These are phyloP conservation scores for Prostheceraeus crozeri DNA, from an alignment of 2,888 invertebrate genomes.

Conservation along the genomic window DNA sequence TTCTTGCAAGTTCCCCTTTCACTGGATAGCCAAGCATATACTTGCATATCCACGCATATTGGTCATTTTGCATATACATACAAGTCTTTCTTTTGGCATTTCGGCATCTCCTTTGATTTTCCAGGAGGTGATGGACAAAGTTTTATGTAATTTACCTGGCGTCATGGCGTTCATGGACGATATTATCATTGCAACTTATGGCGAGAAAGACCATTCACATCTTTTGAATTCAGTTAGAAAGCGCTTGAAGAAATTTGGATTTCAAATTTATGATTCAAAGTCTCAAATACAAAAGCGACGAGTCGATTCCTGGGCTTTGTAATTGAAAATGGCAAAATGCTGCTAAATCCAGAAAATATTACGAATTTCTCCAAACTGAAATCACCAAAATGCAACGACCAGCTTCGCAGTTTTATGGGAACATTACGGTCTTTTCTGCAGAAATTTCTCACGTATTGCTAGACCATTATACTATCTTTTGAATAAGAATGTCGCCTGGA, in stretches of 20 bases:
- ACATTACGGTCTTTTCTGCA: neutral
- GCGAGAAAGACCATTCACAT: too few relatives aligned
- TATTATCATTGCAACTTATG: conserved; percentile 23
- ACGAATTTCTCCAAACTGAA: too few relatives aligned
- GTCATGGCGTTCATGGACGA: conserved; percentile 33
- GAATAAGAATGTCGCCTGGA: neutral
- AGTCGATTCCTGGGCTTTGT: conserved; percentile 32
- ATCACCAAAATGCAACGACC: conserved; percentile 1
- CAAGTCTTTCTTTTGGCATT: conserved; percentile 31
- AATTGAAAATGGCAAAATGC: conserved; percentile 17
- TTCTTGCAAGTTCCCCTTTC: conserved; percentile 28
- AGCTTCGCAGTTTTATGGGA: conserved; percentile 8
- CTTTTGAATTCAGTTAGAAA: too few relatives aligned
- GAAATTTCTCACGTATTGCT: conserved; percentile 7
- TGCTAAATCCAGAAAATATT: conserved; percentile 25
- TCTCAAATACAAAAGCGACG: neutral
- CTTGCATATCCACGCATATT: conserved; percentile 34
- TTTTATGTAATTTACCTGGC: conserved; percentile 24
- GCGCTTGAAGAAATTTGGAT: too few relatives aligned
- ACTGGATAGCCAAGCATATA: conserved; percentile 5
- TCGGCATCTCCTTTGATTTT: conserved; percentile 34
- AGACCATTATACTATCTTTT: conserved; percentile 3
- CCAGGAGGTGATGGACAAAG: conserved; percentile 31
- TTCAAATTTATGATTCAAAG: too few relatives aligned
- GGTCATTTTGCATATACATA: conserved; percentile 32